Base-by-base conservation (phyloP, 2,797 vertebrate genomes). In the Pteronotus mesoamericanus region DNA sequence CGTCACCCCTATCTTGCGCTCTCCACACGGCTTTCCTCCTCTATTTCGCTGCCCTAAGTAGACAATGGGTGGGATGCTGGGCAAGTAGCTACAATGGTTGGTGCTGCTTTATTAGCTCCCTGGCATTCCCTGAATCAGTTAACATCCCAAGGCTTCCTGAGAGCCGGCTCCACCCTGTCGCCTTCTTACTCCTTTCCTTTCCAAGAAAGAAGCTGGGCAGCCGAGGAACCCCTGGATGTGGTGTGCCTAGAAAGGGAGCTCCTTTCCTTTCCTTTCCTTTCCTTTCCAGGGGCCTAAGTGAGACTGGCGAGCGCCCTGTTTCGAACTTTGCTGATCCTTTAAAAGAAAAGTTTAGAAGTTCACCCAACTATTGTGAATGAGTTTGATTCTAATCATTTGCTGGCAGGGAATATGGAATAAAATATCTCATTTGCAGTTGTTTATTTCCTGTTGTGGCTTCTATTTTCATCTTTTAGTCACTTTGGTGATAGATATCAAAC, bases 401-500 rank as follows among this genome's bases (percentile, higher is more conserved):
- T 97, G 96, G 96, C 92, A 89, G 69, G 55, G 95, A 96, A 93
- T 89, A 86, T 92, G 97, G 96, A 96, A 97, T 96, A 97, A 94
- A 94, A 96, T 94, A 92, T 92, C 96, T 96, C 93, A 96, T 98
- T 95, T 97, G 96, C 96, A 86, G 94, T 97, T 93, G 94, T 97
- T 96, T 97, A 94, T 96, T 96, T 97, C 95, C 96, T 98, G 95
- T 96, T 96, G 95, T 95, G 96, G 94, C 96, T 96, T 98, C 96
- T 97, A 91, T 96, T 98, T 98, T 97, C 97, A 97, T 96, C 97
- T 97, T 97, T 93, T 89, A 97, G 97, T 97, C 92, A 72, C 95
- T 97, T 97, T 96, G 91, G 93, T n/a, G 85, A 78, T 91, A 82
- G 53, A 3, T 1, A 95, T 97, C 95, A 89, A 90, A 97, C 91